Conservation (phyloP, 1,140 invertebrate genomes). For the Nomia melanderi region DNA sequence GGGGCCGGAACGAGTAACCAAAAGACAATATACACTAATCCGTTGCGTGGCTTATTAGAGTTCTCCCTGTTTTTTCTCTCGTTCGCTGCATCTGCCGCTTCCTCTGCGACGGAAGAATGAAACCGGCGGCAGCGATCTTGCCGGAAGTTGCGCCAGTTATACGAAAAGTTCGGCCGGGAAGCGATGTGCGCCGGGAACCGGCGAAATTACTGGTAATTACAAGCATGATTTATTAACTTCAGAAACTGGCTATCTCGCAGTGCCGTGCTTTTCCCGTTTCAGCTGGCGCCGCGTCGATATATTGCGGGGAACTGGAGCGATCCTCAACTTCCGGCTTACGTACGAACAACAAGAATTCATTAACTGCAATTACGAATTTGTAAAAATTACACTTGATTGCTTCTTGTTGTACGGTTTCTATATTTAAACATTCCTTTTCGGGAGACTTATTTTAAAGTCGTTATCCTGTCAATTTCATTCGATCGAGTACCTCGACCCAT, state of each 20-base stretch:
- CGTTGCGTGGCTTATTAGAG: constrained; percentile 28
- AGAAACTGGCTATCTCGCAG: constrained; percentile 54
- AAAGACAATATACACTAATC: constrained; percentile 23
- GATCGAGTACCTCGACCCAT: too few species aligned
- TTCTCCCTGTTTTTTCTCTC: constrained; percentile 14
- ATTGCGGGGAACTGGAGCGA: background rate
- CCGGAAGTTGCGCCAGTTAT: constrained; percentile 58
- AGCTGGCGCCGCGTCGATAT: background rate
- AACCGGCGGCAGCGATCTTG: constrained; percentile 42
- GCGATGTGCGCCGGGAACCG: constrained; percentile 47
- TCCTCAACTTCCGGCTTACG: background rate
- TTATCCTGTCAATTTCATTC: too few species aligned
- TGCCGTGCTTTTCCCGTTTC: background rate
- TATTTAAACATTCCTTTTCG: too few species aligned
- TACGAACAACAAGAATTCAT: background rate
- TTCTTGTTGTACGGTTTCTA: too few species aligned
- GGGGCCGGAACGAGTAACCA: background rate
- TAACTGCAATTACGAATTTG: background rate
- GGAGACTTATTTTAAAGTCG: too few species aligned
- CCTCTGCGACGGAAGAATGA: constrained; percentile 36
- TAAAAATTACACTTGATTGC: background rate
- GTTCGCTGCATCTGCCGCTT: constrained; percentile 47
- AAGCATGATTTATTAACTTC: constrained; percentile 62
- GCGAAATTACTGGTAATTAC: constrained; percentile 64
- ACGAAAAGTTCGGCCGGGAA: constrained; percentile 58